Percentiles rank a stretch among this genome's conserved stretches.
Conservation (phyloP, 2,113 vertebrate genomes). For the Noctilio leporinus region DNA sequence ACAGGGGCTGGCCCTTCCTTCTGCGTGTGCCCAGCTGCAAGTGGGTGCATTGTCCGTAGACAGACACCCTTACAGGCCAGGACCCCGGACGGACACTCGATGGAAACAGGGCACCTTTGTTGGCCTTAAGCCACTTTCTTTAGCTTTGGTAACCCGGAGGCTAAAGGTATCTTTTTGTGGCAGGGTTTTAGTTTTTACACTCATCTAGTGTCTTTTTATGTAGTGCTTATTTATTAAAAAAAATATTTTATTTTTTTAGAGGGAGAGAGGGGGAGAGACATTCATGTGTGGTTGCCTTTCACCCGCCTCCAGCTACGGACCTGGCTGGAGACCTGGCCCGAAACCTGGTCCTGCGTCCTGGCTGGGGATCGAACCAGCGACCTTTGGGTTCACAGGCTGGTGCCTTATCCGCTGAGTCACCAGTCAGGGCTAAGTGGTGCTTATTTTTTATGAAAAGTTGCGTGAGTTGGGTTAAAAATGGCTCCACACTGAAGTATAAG, state of each 20-base stretch:
- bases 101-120: not conserved
- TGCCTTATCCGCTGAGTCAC: no score
- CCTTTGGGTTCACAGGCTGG: no score
- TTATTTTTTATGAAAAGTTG: not conserved
- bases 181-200: not conserved
- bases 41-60: not conserved
- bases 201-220: not conserved
- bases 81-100: not conserved
- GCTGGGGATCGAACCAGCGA: no score
- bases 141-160: not conserved
- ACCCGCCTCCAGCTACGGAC: no score
- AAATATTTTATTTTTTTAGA: no score
- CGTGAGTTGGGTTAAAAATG: not conserved
- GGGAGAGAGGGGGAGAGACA: no score
- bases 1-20: not conserved
- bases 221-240: not conserved
- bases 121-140: not conserved
- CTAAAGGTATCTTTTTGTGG: not conserved
- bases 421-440: no score
- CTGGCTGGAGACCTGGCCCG: no score
- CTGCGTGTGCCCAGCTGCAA: not conserved
- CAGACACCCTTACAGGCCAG: not conserved
- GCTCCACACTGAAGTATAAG: not conserved
- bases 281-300: no score
- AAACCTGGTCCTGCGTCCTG: no score